Base-by-base conservation (phyloP, 2,888 invertebrate genomes). In the Napeogenes sylphis region DNA sequence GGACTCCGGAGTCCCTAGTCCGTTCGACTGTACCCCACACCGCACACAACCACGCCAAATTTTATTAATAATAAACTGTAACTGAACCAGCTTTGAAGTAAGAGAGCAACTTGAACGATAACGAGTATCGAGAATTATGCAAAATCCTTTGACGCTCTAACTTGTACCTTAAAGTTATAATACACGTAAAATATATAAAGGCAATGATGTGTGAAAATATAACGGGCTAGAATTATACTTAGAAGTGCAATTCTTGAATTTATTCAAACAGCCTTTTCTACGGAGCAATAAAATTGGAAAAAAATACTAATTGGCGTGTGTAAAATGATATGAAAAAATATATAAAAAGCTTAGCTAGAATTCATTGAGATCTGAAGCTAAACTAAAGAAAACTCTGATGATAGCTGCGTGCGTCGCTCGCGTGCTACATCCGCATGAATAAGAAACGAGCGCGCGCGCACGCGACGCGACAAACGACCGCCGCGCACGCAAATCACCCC, bases 61-160 rank as follows among this genome's bases (percentile, higher is more conserved):
- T 90, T 87, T 89, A 88, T 89, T 90, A 90, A 88, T 89, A 89
- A 89, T 88, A 88, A 89, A 88, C 85, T 88, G 89, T 90, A 84
- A 88, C 90, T 83, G 86, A 87, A 87, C 84, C 85, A 84, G 83
- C 90, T 89, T 90, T 90, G 87, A 89, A 85, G 88, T 87, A 82
- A 82, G 78, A 84, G 84, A 84, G 77, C 84, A 79, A 84, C 81
- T 87, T 83, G 83, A 87, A 86, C 79, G 85, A 85, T 89, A 87
- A 88, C 79, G 85, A 87, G 87, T 88, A 87, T 87, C 83, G 86
- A 73, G 79, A 87, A 87, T 90, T 88, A 88, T 87, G 84, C 84
- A 81, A 82, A 85, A 84, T 82, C 86, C 87, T 88, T 89, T 90
- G 89, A 87, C 85, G 83, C 80, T 75, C 79, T 75, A 77, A 80